A percentile compares a stretch with the other conserved stretches of the same genome.
phyloP scores from a whole-genome alignment of 2,797 vertebrate genomes.

The Oreortyx pictus region DNA sequence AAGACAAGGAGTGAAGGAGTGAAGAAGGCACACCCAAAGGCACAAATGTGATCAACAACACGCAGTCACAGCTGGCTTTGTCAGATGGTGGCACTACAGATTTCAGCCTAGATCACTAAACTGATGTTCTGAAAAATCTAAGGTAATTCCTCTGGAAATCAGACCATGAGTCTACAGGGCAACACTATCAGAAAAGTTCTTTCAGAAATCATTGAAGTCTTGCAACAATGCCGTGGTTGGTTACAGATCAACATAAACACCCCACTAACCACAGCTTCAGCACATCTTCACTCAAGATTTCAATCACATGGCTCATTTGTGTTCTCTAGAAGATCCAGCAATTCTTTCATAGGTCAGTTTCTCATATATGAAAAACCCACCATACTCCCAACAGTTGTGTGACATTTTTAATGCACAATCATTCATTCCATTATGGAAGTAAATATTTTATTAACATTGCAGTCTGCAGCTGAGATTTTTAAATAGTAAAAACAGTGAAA shows the following conservation, averaged over 20 bases:
- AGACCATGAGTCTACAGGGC: neutral
- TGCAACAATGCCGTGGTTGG: rapidly evolving
- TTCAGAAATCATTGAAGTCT: neutral
- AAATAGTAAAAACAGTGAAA: neutral
- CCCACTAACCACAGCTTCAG: neutral
- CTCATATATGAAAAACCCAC: neutral
- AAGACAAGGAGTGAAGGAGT: neutral
- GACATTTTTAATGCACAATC: neutral
- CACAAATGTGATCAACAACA: neutral
- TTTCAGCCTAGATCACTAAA: neutral
- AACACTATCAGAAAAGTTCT: neutral
- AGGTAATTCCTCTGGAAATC: neutral
- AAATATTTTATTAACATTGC: neutral
- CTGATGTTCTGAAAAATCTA: neutral
- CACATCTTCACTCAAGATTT: neutral
- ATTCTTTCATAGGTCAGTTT: neutral
- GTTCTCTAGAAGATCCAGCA: neutral
- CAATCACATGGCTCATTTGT: neutral
- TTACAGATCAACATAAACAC: neutral
- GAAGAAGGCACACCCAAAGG: neutral
- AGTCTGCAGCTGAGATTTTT: neutral
- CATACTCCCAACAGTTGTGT: neutral
- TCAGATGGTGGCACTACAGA: neutral
- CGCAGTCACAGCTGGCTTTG: neutral
- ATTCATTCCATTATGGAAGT: neutral